Percentiles rank a stretch among this genome's conserved stretches.
phyloP scores from a whole-genome alignment of 2,888 invertebrate species.

The Schizaphis graminum region DNA sequence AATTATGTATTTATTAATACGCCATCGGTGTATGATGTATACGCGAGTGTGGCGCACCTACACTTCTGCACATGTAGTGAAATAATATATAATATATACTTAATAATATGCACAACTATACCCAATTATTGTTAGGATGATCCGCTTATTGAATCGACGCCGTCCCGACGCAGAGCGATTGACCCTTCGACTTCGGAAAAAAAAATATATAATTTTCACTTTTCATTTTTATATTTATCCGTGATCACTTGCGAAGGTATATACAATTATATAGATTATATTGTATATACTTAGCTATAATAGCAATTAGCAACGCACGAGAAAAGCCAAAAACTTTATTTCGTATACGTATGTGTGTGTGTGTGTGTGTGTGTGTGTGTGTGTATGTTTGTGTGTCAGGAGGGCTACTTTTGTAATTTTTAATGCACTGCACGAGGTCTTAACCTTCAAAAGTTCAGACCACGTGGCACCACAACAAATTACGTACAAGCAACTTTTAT shows the following conservation, averaged over 20 bases:
- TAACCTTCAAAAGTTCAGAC: neutral
- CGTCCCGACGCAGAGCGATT: neutral
- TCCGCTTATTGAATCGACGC: neutral
- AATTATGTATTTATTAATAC: constrained; percentile 1
- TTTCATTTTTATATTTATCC: neutral
- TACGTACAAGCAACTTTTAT: neutral
- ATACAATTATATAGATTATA: neutral
- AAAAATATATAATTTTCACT: neutral
- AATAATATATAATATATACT: neutral
- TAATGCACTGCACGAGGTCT: neutral
- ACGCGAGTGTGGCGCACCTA: neutral
- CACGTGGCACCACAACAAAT: neutral
- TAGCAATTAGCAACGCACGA: neutral
- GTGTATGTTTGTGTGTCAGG: too few species aligned
- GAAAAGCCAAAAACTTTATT: neutral
- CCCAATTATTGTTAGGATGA: neutral
- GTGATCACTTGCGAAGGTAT: neutral
- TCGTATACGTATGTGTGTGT: too few species aligned
- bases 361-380: neutral
- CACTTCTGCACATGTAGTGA: neutral
- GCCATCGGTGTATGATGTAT: neutral
- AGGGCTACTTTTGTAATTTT: neutral
- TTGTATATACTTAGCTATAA: neutral
- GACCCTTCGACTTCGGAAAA: neutral
- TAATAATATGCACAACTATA: neutral